Conservation (phyloP, 2,888 invertebrate genomes). For the Aleiodes testaceus region DNA sequence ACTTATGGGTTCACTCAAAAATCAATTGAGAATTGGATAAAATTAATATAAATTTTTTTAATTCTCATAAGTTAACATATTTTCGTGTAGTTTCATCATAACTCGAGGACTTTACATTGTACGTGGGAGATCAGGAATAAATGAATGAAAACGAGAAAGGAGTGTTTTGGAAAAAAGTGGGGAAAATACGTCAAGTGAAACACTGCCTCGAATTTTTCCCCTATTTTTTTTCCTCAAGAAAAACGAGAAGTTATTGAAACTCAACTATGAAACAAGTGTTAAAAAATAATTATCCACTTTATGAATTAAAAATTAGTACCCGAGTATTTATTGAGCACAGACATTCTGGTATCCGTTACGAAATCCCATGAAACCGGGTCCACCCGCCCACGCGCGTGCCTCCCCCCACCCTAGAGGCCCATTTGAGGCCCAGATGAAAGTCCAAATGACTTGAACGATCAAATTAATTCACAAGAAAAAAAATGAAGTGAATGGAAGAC, state of each 20-base stretch:
- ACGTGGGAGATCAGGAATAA: conserved; percentile 45
- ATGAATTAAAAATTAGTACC: not conserved
- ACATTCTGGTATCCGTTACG: conserved; percentile 56
- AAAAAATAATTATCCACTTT: not conserved
- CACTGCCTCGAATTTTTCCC: not conserved
- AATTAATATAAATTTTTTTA: too few relatives aligned
- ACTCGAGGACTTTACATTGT: not conserved
- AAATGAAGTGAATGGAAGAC: not conserved
- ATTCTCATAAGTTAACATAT: too few relatives aligned
- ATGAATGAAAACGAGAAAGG: conserved; percentile 46
- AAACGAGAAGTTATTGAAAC: too few relatives aligned
- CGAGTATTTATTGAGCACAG: conserved; percentile 11
- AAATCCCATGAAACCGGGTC: conserved; percentile 63
- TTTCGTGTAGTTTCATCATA: conserved; percentile 34
- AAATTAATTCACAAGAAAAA: conserved; percentile 13
- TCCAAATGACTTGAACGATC: conserved; percentile 37
- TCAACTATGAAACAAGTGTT: too few relatives aligned
- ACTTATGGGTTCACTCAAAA: too few relatives aligned
- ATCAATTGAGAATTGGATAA: too few relatives aligned
- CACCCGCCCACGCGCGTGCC: conserved; percentile 56
- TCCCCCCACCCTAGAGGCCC: conserved; percentile 23
- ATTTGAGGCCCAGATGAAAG: conserved; percentile 55
- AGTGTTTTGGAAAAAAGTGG: conserved; percentile 22
- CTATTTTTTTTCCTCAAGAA: not conserved
- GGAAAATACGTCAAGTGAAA: conserved; percentile 46